Percentiles rank a stretch among this genome's conserved stretches.
These are phyloP conservation scores for Ferrisia virgata DNA, from an alignment of 2,888 invertebrate genomes.

Conservation along the genomic window DNA sequence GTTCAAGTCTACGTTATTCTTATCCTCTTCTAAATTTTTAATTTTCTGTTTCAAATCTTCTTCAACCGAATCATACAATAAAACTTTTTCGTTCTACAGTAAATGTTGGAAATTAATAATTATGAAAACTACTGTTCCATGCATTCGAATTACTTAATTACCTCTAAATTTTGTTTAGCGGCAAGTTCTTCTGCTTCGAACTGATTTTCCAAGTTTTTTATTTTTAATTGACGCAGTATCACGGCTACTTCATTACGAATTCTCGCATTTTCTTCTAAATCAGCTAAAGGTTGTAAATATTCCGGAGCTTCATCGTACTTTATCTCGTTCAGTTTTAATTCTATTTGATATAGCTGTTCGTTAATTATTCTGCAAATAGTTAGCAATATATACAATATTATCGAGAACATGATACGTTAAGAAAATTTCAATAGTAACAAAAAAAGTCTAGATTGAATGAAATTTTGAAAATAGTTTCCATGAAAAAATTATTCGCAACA, in stretches of 20 bases:
- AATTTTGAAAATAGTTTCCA: too few relatives aligned
- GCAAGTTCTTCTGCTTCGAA: slow-evolving; percentile 86
- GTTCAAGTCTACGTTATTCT: slow-evolving; percentile 83
- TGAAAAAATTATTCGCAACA: too few relatives aligned
- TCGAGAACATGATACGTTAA: not conserved
- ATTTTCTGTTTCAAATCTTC: slow-evolving; percentile 90
- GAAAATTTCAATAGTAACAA: not conserved
- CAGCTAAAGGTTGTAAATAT: slow-evolving; percentile 79
- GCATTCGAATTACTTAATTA: slow-evolving; percentile 51
- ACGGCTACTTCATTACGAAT: slow-evolving; percentile 84
- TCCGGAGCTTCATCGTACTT: slow-evolving; percentile 81
- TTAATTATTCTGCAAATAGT: slow-evolving; percentile 61
- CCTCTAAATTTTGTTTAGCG: slow-evolving; percentile 83
- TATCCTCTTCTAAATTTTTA: slow-evolving; percentile 83
- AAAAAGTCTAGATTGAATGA: not conserved
- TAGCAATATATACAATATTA: not conserved
- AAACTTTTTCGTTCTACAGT: slow-evolving; percentile 78
- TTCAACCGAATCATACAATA: slow-evolving; percentile 79
- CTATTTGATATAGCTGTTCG: slow-evolving; percentile 79
- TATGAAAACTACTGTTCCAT: not conserved
- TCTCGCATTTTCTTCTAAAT: slow-evolving; percentile 83
- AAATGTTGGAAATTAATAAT: slow-evolving; percentile 47
- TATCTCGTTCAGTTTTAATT: slow-evolving; percentile 81
- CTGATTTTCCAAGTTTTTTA: slow-evolving; percentile 81
- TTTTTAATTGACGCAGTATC: slow-evolving; percentile 70